Percentiles rank a stretch among this genome's conserved stretches.
Evolutionary conservation across 2,888 invertebrate genomes (phyloP).

Genomic region (Lycaena phlaeas): DNA sequence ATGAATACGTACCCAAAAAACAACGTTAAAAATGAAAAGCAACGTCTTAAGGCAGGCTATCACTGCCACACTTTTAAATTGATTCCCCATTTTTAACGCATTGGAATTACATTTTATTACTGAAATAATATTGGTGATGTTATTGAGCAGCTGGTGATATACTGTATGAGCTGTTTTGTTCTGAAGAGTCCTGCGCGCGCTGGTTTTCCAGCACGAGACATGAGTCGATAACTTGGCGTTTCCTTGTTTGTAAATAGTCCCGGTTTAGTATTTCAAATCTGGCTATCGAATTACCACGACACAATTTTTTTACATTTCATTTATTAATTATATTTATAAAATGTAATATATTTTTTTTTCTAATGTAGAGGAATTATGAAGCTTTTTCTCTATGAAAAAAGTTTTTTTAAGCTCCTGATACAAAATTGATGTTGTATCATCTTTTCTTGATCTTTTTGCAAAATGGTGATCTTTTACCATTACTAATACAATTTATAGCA

Average conservation of each 20-base stretch:
- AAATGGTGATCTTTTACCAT: too few relatives aligned
- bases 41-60: slow-evolving; percentile 85
- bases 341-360: too few relatives aligned
- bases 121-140: not conserved
- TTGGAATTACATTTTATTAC: slow-evolving; percentile 18
- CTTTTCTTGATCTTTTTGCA: too few relatives aligned
- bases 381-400: too few relatives aligned
- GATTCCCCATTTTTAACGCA: slow-evolving; percentile 75
- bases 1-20: slow-evolving; percentile 88
- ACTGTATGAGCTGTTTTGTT: not conserved
- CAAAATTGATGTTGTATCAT: too few relatives aligned
- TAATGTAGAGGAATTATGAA: too few relatives aligned
- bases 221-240: slow-evolving; percentile 46
- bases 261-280: too few relatives aligned
- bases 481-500: too few relatives aligned
- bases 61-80: slow-evolving; percentile 80
- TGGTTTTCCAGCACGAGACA: slow-evolving; percentile 43
- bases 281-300: too few relatives aligned
- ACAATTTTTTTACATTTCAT: too few relatives aligned
- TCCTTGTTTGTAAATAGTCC: slow-evolving; percentile 36
- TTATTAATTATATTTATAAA: too few relatives aligned
- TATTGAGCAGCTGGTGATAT: not conserved
- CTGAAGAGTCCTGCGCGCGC: slow-evolving; percentile 19
- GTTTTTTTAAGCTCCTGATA: too few relatives aligned
- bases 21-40: slow-evolving; percentile 84